These are phyloP conservation scores for Ctenodactylus gundi DNA, from an alignment of 2,113 vertebrate species.

Conservation along the genomic window DNA sequence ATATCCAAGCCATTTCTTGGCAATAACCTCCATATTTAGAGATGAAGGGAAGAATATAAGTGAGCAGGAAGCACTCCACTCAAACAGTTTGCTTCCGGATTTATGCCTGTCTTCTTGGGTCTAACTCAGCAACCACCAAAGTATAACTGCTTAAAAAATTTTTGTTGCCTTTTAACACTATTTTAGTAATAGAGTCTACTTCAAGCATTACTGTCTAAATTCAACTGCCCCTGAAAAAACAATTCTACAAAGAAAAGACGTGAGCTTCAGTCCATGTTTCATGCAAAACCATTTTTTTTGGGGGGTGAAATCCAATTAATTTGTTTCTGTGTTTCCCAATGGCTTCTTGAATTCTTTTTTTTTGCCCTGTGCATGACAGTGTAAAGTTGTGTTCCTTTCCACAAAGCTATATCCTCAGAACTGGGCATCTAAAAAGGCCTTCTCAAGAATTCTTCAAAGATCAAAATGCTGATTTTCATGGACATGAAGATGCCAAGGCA, in stretches of 20 bases:
- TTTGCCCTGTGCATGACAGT: constrained; percentile 50
- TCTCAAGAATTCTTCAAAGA: constrained; percentile 50
- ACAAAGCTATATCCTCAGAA: constrained; percentile 45
- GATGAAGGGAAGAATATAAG: constrained; percentile 79
- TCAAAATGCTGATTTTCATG: constrained; percentile 69
- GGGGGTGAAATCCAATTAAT: constrained; percentile 13
- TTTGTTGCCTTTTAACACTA: constrained; percentile 29
- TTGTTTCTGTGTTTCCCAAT: constrained; percentile 33
- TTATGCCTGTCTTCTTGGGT: constrained; percentile 74
- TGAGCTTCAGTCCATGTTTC: constrained; percentile 75
- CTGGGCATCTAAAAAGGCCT: constrained; percentile 53
- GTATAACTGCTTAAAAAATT: constrained; percentile 53
- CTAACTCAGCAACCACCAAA: constrained; percentile 75
- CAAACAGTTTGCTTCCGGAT: constrained; percentile 83
- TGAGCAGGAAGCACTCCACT: constrained; percentile 77
- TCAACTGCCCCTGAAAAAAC: constrained; percentile 68
- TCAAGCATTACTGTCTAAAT: constrained; percentile 58
- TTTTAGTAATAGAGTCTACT: constrained; percentile 67
- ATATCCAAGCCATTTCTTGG: constrained; percentile 65
- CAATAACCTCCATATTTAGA: constrained; percentile 73
- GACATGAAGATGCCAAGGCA: constrained; percentile 9
- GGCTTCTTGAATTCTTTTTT: constrained; percentile 31
- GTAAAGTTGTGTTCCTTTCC: constrained; percentile 46
- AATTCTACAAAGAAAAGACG: constrained; percentile 67
- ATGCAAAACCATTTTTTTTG: constrained; percentile 14